Percentiles rank a stretch among this genome's conserved stretches.
Conservation (phyloP, 2,888 invertebrate species). For the Rhingia campestris region DNA sequence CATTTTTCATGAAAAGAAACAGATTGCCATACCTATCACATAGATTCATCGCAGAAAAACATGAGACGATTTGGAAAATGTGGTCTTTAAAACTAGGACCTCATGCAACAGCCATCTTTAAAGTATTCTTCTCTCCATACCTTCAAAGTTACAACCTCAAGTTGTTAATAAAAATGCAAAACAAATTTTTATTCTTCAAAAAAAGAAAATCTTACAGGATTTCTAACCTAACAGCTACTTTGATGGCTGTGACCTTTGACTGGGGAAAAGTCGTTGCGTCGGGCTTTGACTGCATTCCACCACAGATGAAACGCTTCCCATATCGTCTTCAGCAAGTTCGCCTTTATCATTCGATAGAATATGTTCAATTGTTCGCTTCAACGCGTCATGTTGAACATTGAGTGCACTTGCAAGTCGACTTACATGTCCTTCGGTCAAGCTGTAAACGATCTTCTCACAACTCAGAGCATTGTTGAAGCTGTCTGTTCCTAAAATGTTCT, state of each 20-base stretch:
- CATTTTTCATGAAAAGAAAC: too few relatives aligned
- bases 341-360: conserved; percentile 22
- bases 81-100: too few relatives aligned
- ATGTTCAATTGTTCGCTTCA: conserved; percentile 42
- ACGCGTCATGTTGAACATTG: conserved; percentile 14
- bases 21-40: too few relatives aligned
- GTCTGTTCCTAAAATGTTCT: conserved; percentile 57
- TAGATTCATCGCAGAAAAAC: too few relatives aligned
- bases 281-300: conserved; percentile 67
- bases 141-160: too few relatives aligned
- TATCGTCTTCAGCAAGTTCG: conserved; percentile 6
- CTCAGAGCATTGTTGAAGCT: conserved; percentile 41
- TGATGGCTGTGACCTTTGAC: conserved; percentile 55
- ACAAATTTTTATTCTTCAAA: too few relatives aligned
- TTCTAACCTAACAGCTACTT: neutral
- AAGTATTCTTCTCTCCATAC: too few relatives aligned
- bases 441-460: conserved; percentile 50
- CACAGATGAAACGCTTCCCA: conserved; percentile 30
- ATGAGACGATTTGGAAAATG: too few relatives aligned
- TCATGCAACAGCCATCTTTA: too few relatives aligned
- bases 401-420: conserved; percentile 32
- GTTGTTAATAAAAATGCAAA: too few relatives aligned
- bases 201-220: too few relatives aligned
- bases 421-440: conserved; percentile 47
- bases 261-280: conserved; percentile 54